A percentile compares a stretch with the other conserved stretches of the same genome.
Conservation (phyloP, 2,797 vertebrate genomes). For the Anguilla megastoma region DNA sequence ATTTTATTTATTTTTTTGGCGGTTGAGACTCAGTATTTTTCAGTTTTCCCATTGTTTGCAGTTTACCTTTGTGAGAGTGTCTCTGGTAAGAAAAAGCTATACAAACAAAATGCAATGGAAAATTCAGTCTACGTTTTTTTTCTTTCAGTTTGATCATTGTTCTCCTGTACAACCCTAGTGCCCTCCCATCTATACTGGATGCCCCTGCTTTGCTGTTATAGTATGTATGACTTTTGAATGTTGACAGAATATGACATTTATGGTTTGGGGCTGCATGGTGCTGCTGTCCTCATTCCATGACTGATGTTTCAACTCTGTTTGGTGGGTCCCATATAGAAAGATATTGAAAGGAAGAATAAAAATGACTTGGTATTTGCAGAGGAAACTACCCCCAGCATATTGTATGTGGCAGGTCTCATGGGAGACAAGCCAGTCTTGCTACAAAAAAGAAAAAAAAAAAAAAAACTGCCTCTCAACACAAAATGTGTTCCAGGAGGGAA, state of each 20-base stretch:
- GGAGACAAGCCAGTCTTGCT: background rate
- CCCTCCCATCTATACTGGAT: background rate
- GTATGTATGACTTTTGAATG: background rate
- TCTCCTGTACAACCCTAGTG: background rate
- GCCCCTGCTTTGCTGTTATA: background rate
- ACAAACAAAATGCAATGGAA: background rate
- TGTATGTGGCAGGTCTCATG: background rate
- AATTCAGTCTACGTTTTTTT: background rate
- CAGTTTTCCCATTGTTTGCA: background rate
- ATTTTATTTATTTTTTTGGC: background rate
- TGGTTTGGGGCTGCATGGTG: background rate
- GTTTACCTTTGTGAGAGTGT: background rate
- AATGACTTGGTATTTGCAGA: background rate
- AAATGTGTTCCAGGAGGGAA: conserved; percentile 9
- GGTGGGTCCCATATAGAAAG: background rate
- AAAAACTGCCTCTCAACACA: background rate
- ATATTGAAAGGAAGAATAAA: conserved; percentile 1
- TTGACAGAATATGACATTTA: background rate
- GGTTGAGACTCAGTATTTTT: background rate
- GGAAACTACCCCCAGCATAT: background rate
- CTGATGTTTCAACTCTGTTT: background rate
- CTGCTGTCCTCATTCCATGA: background rate
- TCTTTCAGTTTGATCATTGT: background rate
- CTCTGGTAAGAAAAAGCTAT: background rate
- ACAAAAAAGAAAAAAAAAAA: background rate